Evolutionary conservation across 2,113 vertebrate genomes (phyloP).

Genomic region (Aythya baeri): DNA sequence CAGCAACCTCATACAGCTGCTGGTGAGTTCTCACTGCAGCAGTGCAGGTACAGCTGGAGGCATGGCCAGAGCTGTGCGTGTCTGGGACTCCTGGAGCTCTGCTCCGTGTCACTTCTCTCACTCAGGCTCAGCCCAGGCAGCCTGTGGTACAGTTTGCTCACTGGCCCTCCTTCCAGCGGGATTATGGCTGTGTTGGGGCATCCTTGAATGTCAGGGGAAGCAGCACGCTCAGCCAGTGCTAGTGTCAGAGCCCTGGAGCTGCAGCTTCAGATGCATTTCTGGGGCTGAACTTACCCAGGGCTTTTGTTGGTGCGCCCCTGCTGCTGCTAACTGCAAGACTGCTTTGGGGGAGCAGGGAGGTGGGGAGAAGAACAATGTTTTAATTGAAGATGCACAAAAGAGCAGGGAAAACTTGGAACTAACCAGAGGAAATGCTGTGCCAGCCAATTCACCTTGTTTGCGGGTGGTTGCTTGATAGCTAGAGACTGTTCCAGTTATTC

Average conservation of each 20-base stretch:
- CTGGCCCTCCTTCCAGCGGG: not conserved
- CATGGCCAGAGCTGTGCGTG: not conserved
- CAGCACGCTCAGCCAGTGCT: not conserved
- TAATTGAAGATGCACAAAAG: conserved; percentile 16
- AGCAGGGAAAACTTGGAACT: conserved; percentile 28
- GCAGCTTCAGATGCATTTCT: not conserved
- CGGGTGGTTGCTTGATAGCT: conserved; percentile 14
- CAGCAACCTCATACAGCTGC: not conserved
- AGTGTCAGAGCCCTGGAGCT: not conserved
- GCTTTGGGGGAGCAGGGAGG: not conserved
- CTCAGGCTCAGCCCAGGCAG: not conserved
- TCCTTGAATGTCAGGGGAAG: not conserved
- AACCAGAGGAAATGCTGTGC: conserved; percentile 18
- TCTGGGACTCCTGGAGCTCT: not conserved
- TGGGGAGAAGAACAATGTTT: not conserved
- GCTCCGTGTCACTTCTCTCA: not conserved
- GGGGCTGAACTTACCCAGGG: not conserved
- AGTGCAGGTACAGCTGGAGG: not conserved
- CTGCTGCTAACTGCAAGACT: not conserved
- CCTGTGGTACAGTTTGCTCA: not conserved
- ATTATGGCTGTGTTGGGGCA: conserved; percentile 7
- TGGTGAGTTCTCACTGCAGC: not conserved
- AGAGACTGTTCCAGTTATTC: conserved; percentile 28
- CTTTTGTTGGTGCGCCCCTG: not conserved
- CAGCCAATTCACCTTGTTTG: conserved; percentile 27